Base-by-base conservation (phyloP, 1,140 invertebrate species). In the Trichomalopsis sarcophagae region DNA sequence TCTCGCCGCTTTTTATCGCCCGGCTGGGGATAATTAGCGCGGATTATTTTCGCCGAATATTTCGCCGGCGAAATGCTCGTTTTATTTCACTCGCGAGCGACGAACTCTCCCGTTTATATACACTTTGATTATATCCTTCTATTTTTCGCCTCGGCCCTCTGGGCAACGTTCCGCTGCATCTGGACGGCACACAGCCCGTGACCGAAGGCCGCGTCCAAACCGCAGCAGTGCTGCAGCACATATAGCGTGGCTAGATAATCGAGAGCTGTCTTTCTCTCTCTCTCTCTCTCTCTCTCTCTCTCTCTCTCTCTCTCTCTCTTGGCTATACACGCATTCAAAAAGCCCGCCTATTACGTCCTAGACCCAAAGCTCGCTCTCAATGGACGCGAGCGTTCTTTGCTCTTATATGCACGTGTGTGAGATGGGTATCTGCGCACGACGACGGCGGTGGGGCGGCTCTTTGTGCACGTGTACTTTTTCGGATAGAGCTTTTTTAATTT, bases 31-130 rank as follows among this genome's bases (percentile, higher is more conserved):
- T 75, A 84, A 80, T 84, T 84, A 84, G 69, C 77, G 69, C 30
- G 77, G 69, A 80, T 84, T 80, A 75, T 84, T 79, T 75, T 69
- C 27, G n/a, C 10, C 55, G 55, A 62, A 62, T 62, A 50, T 50
- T 14, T 50, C 11, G 47, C 17, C 27, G 27, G 27, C 27, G 27
- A 27, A 27, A 27, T n/a, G 74, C 73, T n/a, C n/a, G 44, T 21
- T 47, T 76, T 76, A 4, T 71, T 13, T 2, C 68, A 71, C 9
- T 17, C 13, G 13, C 17, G 13, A 14, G 50, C 50, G 50, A 55
- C 21, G 50, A 55, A 55, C 50, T 55, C 11, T 55, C 17, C 17
- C 50, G 13, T 55, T 21, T 55, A 44, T 40, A 40, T 44, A 55
- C 13, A 9, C 3, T 36, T 36, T 69, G 6, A 27, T 69, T 69